These are phyloP conservation scores for Dasysyrphus tricinctus DNA, from an alignment of 2,888 invertebrate species.

Conservation along the genomic window DNA sequence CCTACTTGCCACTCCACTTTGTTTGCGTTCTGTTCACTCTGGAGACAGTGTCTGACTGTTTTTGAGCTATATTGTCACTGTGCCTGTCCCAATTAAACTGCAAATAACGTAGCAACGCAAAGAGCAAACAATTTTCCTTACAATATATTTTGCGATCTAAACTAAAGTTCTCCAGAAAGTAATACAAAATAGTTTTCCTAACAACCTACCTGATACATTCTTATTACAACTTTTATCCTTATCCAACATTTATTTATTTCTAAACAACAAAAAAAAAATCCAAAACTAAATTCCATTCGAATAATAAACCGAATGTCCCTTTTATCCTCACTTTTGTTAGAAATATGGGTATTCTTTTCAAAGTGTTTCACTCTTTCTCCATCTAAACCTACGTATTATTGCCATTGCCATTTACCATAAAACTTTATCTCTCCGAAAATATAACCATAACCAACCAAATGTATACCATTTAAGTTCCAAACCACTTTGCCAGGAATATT, in stretches of 20 bases:
- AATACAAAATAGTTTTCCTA: not conserved
- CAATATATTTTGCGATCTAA: not conserved
- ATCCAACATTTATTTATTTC: not conserved
- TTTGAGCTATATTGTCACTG: too few relatives aligned
- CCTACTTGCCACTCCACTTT: too few relatives aligned
- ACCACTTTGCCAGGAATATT: slow-evolving; percentile 42
- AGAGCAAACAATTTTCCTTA: not conserved
- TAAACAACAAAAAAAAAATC: not conserved
- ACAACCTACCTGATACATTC: not conserved
- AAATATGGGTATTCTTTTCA: slow-evolving; percentile 12
- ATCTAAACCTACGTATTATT: not conserved
- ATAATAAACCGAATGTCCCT: not conserved
- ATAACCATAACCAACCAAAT: slow-evolving; percentile 16
- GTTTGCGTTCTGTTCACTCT: too few relatives aligned
- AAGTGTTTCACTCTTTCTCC: not conserved
- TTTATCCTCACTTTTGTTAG: not conserved
- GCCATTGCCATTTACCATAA: slow-evolving; percentile 13
- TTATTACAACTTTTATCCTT: not conserved
- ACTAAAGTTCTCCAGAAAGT: not conserved
- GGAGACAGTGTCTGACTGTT: too few relatives aligned
- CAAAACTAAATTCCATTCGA: not conserved
- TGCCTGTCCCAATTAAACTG: too few relatives aligned
- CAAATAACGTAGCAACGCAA: not conserved
- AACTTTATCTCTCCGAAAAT: slow-evolving; percentile 30
- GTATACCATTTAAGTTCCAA: slow-evolving; percentile 36